phyloP scores from a whole-genome alignment of 2,888 invertebrate species.

The Apodemia hepburni region DNA sequence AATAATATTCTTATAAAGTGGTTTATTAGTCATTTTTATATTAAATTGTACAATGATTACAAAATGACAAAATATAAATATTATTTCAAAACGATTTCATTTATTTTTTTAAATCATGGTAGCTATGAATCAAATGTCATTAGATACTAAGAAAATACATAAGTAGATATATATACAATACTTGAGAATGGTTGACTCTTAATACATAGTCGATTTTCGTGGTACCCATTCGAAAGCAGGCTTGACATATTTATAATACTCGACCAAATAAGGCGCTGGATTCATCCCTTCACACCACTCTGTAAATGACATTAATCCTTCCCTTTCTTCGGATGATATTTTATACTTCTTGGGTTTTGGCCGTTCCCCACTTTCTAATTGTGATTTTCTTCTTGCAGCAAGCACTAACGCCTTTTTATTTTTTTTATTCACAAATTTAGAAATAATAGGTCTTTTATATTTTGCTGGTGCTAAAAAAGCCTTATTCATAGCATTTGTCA shows the following conservation, averaged over 20 bases:
- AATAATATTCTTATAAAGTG: not conserved
- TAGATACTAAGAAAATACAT: no score
- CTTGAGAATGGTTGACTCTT: not conserved
- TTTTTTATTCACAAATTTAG: conserved; percentile 59
- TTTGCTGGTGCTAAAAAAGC: conserved; percentile 61
- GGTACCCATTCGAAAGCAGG: conserved; percentile 51
- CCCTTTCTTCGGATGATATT: conserved; percentile 54
- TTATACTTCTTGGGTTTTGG: conserved; percentile 47
- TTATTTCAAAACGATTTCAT: not conserved
- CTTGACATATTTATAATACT: conserved; percentile 55
- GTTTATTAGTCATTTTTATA: not conserved
- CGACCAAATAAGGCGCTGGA: conserved; percentile 54
- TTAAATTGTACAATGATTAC: not conserved
- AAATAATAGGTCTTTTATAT: conserved; percentile 50
- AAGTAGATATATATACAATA: no score
- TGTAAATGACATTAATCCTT: conserved; percentile 59
- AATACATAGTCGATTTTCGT: conserved; percentile 39
- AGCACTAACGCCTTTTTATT: conserved; percentile 42
- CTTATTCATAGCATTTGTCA: conserved; percentile 70
- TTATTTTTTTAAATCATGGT: conserved; percentile 2
- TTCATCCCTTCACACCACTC: conserved; percentile 69
- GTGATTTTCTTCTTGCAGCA: conserved; percentile 44
- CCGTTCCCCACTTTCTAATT: conserved; percentile 39
- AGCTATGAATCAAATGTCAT: not conserved
- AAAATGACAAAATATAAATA: not conserved